Conservation (phyloP, 1,140 invertebrate genomes). For the Drosophila athabasca region DNA sequence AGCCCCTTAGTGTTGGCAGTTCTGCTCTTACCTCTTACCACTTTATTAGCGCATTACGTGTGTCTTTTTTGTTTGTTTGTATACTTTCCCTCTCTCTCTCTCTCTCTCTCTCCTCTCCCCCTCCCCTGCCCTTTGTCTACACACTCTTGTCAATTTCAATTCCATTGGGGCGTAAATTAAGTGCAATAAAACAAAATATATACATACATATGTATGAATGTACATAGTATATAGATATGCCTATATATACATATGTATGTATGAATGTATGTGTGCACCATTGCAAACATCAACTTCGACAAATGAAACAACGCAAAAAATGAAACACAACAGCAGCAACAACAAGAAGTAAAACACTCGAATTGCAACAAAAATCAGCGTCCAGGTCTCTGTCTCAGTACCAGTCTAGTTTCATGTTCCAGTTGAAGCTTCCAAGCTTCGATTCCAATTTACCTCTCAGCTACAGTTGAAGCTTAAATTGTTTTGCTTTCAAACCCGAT, state of each 20-base stretch:
- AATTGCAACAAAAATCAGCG: background rate
- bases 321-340: constrained; percentile 18
- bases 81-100: constrained; percentile 15
- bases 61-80: constrained; percentile 18
- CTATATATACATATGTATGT: background rate
- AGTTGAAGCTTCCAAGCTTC: no score
- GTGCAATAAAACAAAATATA: constrained; percentile 60
- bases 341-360: constrained; percentile 6
- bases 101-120: background rate
- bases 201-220: background rate
- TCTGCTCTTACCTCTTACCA: constrained; percentile 23
- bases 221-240: constrained; percentile 3
- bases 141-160: constrained; percentile 47
- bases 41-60: constrained; percentile 47
- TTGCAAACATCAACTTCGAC: constrained; percentile 24
- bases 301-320: constrained; percentile 28
- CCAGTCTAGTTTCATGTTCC: no score
- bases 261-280: background rate
- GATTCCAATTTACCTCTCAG: constrained; percentile 5
- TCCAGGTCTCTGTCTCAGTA: background rate
- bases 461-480: constrained; percentile 10
- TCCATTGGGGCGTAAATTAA: constrained; percentile 66
- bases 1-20: no score
- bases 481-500: constrained; percentile 7
- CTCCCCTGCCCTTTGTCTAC: background rate